These are phyloP conservation scores for Musca vetustissima DNA, from an alignment of 1,140 invertebrate genomes.

Conservation along the genomic window DNA sequence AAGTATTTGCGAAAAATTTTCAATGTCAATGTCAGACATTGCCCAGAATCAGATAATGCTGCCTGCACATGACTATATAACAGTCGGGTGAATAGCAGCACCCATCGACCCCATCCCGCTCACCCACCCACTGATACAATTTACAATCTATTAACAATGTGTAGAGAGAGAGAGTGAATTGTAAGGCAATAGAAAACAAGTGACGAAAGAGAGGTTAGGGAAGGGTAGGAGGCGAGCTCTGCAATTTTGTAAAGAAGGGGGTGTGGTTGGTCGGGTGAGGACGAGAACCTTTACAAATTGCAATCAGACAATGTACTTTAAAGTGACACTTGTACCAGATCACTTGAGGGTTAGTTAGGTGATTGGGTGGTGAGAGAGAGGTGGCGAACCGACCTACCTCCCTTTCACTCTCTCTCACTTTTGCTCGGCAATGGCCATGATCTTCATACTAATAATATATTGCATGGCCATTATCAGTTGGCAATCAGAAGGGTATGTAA, in stretches of 20 bases:
- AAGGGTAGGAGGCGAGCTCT: not conserved
- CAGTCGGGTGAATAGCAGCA: not conserved
- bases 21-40: slow-evolving; percentile 26
- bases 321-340: not conserved
- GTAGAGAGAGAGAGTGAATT: not conserved
- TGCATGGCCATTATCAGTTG: slow-evolving; percentile 12
- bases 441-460: no score
- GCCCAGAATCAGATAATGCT: slow-evolving; percentile 6
- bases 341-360: no score
- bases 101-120: not conserved
- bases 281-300: not conserved
- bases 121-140: no score
- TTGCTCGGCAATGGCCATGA: no score
- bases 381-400: no score
- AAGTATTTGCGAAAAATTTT: slow-evolving; percentile 17
- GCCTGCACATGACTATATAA: no score
- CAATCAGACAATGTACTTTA: slow-evolving; percentile 18
- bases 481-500: slow-evolving; percentile 16
- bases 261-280: no score
- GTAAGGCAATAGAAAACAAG: not conserved
- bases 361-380: no score
- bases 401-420: no score
- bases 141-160: no score
- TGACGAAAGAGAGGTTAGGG: not conserved
- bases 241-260: no score